A percentile compares a stretch with the other conserved stretches of the same genome.
These are phyloP conservation scores for Synanceia verrucosa DNA, from an alignment of 2,797 vertebrate genomes.

Conservation along the genomic window DNA sequence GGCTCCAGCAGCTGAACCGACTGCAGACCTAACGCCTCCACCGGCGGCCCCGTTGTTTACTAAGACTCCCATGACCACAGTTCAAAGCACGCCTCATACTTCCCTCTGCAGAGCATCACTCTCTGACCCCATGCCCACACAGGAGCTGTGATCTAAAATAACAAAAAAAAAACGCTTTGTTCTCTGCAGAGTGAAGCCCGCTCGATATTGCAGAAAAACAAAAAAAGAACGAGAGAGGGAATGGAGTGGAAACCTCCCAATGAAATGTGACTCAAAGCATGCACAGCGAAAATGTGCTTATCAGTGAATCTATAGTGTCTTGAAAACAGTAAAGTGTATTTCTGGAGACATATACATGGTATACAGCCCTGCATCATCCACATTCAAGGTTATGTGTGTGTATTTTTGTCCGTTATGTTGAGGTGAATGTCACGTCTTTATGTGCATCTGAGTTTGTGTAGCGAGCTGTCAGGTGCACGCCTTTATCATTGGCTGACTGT, in stretches of 20 bases:
- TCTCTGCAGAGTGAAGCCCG: constrained; percentile 28
- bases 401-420: not conserved
- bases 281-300: not conserved
- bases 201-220: not conserved
- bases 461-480: not conserved
- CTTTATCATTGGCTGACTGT: constrained; percentile 1
- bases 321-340: not conserved
- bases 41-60: constrained; percentile 43
- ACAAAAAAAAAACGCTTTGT: constrained; percentile 52
- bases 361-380: not conserved
- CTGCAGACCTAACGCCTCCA: constrained; percentile 28
- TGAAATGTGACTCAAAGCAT: not conserved
- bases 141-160: constrained; percentile 54
- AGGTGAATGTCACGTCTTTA: not conserved
- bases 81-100: constrained; percentile 32
- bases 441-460: not conserved
- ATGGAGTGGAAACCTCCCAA: constrained; percentile 7
- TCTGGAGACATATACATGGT: not conserved
- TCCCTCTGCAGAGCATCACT: constrained; percentile 29
- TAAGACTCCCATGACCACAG: constrained; percentile 18
- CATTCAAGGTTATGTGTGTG: not conserved
- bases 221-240: not conserved
- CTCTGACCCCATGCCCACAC: constrained; percentile 54
- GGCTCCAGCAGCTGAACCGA: constrained; percentile 5
- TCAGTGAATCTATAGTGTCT: not conserved